Conservation (phyloP, 2,888 invertebrate genomes). For the Campaea margaritaria region DNA sequence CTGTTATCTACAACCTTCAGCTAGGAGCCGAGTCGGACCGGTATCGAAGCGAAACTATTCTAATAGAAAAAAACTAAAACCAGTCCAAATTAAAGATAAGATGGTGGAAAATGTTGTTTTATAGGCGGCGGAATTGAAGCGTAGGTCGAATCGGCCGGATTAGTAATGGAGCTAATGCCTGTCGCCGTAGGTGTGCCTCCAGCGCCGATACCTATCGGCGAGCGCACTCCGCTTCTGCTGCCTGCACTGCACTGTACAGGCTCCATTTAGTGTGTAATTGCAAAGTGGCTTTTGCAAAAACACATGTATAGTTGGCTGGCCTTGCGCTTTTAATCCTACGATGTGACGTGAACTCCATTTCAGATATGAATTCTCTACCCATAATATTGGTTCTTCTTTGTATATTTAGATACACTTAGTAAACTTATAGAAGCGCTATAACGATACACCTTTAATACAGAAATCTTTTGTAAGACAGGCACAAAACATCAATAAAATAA, state of each 20-base stretch:
- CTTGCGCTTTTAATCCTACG: too few relatives aligned
- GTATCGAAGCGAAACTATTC: conserved; percentile 82
- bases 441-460: too few relatives aligned
- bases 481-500: neutral
- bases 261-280: neutral
- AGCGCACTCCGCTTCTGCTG: too few relatives aligned
- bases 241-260: neutral
- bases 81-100: conserved; percentile 58
- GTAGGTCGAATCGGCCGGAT: conserved; percentile 44
- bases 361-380: too few relatives aligned
- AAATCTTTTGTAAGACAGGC: too few relatives aligned
- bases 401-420: too few relatives aligned
- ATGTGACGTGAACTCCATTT: too few relatives aligned
- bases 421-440: too few relatives aligned
- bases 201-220: neutral
- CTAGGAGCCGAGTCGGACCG: conserved; percentile 69
- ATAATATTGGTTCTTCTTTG: too few relatives aligned
- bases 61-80: conserved; percentile 80
- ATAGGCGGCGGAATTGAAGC: conserved; percentile 45
- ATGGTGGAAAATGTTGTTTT: conserved; percentile 55
- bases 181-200: conserved; percentile 10
- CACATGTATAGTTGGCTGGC: neutral
- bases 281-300: neutral
- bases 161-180: conserved; percentile 23
- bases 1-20: conserved; percentile 71